Evolutionary conservation across 1,140 invertebrate species (phyloP), one percentile per base, ranked within the genome.

Genomic region (Leguminivora glycinivorella): DNA sequence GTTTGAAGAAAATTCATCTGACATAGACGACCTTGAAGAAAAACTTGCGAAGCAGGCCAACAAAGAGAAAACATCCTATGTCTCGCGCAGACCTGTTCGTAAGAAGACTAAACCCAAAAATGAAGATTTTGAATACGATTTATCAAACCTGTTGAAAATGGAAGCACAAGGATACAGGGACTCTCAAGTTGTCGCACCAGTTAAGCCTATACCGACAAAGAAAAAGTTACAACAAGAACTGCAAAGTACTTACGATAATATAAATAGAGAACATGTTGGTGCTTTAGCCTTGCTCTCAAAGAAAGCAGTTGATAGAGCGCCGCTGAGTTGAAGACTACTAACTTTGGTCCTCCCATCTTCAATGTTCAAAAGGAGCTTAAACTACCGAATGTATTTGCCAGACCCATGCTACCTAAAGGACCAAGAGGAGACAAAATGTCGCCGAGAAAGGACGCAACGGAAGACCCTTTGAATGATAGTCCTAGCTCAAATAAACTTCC

Each of bases 81-180:
- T 80, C 69, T 86, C 87, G 10, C 76, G 85, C 31, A 85, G 95
- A 74, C 94, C 94, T 6, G 92, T 93, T 9, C 91, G 95, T 34
- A 95, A 94, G 80, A 93, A 93, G 56, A 92, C 94, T 4, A 95
- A 94, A 84, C 92, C 92, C 1, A 92, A 94, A 70, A 93, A 94
- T 78, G 93, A 94, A 75, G 94, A 95, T 86, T 95, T 95, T 83
- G 93, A 95, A 70, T 95, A 95, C 79, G 94, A 95, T 85, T 82
- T 94, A 70, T 92, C 92, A n/a, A 92, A 93, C 89, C 76, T 93
- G 72, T 72, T 93, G 72, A 89, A 93, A 89, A 87, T 88, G 81
- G 89, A 92, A 86, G 86, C 85, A 1, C 88, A 91, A 70, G 88
- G 89, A 4, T 90, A 90, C 70, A 81, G 86, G 66, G 89, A 91